Conservation (phyloP, 2,113 vertebrate species). For the Indicator indicator region DNA sequence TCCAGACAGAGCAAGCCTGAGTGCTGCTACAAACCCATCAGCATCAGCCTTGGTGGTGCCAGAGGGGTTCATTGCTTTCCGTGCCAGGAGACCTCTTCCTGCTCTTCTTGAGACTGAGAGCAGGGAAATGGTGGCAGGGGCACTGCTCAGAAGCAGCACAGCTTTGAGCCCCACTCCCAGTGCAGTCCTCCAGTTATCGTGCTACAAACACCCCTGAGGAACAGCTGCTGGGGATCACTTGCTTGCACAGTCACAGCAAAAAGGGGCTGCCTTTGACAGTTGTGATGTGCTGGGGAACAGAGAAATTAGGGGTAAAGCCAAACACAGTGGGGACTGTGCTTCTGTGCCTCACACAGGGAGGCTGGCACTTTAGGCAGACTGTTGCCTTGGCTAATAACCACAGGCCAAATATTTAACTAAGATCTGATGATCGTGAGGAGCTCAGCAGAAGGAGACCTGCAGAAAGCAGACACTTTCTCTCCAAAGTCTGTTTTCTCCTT, state of each 20-base stretch:
- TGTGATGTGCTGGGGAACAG: rapidly evolving
- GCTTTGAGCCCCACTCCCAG: neutral
- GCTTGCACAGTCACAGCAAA: rapidly evolving
- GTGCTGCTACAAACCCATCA: neutral
- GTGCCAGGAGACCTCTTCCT: rapidly evolving
- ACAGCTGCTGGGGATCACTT: rapidly evolving
- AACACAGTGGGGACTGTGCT: neutral
- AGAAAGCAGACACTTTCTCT: conserved; percentile 1
- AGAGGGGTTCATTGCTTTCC: neutral
- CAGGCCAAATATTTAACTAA: conserved; percentile 52
- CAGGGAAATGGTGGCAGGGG: neutral
- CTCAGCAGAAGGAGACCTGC: neutral
- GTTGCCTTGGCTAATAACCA: neutral
- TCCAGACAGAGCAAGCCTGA: neutral
- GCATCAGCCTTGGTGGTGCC: neutral
- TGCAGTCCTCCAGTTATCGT: neutral
- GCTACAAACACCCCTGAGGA: neutral
- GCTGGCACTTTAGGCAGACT: neutral
- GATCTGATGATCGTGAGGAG: neutral
- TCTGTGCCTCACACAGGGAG: neutral
- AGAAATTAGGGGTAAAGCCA: neutral
- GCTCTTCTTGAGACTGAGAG: neutral
- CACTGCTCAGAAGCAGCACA: neutral
- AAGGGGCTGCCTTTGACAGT: neutral
- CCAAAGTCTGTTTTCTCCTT: conserved; percentile 27